phyloP scores from a whole-genome alignment of 1,140 invertebrate species.

The Phenacoccus solenopsis region DNA sequence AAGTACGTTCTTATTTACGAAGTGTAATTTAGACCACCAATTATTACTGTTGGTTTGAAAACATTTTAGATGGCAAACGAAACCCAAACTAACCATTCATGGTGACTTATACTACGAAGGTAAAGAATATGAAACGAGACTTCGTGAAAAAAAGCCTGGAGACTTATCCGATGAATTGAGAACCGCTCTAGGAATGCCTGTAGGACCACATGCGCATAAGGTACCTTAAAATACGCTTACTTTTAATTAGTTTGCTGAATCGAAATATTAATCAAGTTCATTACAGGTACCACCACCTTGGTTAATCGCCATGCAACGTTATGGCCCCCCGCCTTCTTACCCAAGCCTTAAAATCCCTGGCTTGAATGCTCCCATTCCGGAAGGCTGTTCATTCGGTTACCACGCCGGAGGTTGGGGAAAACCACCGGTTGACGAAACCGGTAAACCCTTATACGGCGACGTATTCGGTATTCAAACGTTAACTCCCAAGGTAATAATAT shows the following conservation, averaged over 20 bases:
- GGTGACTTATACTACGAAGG: constrained; percentile 99
- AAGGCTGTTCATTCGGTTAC: constrained; percentile 95
- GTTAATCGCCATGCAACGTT: constrained; percentile 99
- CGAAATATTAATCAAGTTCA: not conserved
- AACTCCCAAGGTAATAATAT: constrained; percentile 38
- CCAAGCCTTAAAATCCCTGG: constrained; percentile 94
- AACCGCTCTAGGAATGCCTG: constrained; percentile 95
- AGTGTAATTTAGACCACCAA: not conserved
- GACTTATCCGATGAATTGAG: constrained; percentile 90
- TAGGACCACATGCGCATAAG: constrained; percentile 76
- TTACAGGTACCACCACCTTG: constrained; percentile 81
- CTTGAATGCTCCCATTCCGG: constrained; percentile 87
- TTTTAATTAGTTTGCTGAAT: not conserved
- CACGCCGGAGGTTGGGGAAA: constrained; percentile 99
- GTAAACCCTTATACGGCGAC: constrained; percentile 96
- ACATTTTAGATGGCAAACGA: constrained; percentile 79
- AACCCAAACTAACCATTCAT: constrained; percentile 96
- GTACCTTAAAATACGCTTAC: constrained; percentile 30
- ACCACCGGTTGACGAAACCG: constrained; percentile 97
- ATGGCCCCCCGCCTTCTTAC: constrained; percentile 97
- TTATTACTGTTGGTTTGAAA: not conserved
- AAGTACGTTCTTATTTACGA: constrained; percentile 42
- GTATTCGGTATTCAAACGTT: constrained; percentile 74
- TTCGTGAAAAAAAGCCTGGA: constrained; percentile 95
- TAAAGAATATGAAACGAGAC: constrained; percentile 97